Evolutionary conservation across 1,140 invertebrate genomes (phyloP), one percentile per base, ranked within the genome.

Genomic region (Caerostris darwini): DNA sequence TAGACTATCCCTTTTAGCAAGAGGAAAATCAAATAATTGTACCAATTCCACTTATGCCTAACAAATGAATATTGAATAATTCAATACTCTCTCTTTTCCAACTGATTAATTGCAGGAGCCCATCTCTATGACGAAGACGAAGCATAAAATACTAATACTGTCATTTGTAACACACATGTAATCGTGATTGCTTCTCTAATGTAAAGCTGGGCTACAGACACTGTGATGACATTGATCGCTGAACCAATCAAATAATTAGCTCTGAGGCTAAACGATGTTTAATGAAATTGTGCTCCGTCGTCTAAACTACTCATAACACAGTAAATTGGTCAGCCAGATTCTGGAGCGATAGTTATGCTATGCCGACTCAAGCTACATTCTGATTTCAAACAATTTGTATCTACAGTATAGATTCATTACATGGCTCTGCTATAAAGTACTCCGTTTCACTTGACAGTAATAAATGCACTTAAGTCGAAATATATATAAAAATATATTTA

Each of bases 241-340:
- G 14, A 54, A 83, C 19, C 82, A 57, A 83, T 83, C 82, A 83
- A 83, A 83, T 83, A 83, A 83, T 83, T 83, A 83, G 56, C 82
- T 58, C 5, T 56, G 4, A 3, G 56, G 56, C n/a, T n/a, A 17
- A 83, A 58, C 54, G 82, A 34, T 58, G 54, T 83, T 83, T 83
- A 83, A 83, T 83, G 56, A 58, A 83, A 83, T 83, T 83, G 56
- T 58, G 56, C 7, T 77, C 50, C 10, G 8, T 77, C 53, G 3
- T 12, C 71, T 77, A 50, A 77, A 12, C 10, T 77, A 77, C 71
- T 77, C 50, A 77, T 77, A 50, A 77, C 34, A 77, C 34, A 77
- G 34, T 34, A 50, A 34, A 77, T 53, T 53, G 19, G 5, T 34
- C 3, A 12, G 14, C 14, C 50, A 53, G 71, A 64, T 17, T 14